phyloP scores from a whole-genome alignment of 2,888 invertebrate species.

The Eulithis testata region DNA sequence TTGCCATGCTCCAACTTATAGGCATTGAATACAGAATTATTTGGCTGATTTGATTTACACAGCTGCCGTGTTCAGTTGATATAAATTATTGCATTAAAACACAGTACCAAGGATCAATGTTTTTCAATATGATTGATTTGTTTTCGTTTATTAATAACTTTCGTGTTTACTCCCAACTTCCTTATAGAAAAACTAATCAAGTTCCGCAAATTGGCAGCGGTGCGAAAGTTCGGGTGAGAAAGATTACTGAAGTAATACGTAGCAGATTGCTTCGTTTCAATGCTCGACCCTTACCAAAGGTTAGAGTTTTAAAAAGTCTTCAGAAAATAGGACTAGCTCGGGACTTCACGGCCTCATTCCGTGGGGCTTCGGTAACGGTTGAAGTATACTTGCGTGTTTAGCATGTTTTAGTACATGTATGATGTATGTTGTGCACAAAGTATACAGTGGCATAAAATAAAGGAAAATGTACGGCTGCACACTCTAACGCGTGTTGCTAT shows the following conservation, averaged over 20 bases:
- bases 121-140: slow-evolving; percentile 5
- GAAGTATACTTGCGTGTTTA: slow-evolving; percentile 21
- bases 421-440: slow-evolving; percentile 1
- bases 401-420: neutral
- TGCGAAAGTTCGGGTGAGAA: slow-evolving; percentile 14
- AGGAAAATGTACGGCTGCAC: slow-evolving; percentile 3
- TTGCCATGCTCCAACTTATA: slow-evolving; percentile 23
- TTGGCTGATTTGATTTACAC: slow-evolving; percentile 35
- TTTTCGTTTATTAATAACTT: slow-evolving; percentile 6
- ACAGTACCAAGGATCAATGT: slow-evolving; percentile 3
- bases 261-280: slow-evolving; percentile 22
- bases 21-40: slow-evolving; percentile 35
- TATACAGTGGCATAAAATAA: slow-evolving; percentile 15
- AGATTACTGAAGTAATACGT: slow-evolving; percentile 24
- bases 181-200: slow-evolving; percentile 24
- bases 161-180: slow-evolving; percentile 9
- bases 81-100: slow-evolving; percentile 31
- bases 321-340: slow-evolving; percentile 46
- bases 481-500: slow-evolving; percentile 8
- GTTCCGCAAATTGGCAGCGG: slow-evolving; percentile 10
- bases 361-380: slow-evolving; percentile 29
- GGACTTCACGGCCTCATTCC: slow-evolving; percentile 34
- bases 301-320: slow-evolving; percentile 28
- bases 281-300: slow-evolving; percentile 17
- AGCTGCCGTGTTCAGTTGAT: slow-evolving; percentile 31